A percentile compares a stretch with the other conserved stretches of the same genome.
phyloP scores from a whole-genome alignment of 1,140 invertebrate species.

The Drosophila tsacasi region DNA sequence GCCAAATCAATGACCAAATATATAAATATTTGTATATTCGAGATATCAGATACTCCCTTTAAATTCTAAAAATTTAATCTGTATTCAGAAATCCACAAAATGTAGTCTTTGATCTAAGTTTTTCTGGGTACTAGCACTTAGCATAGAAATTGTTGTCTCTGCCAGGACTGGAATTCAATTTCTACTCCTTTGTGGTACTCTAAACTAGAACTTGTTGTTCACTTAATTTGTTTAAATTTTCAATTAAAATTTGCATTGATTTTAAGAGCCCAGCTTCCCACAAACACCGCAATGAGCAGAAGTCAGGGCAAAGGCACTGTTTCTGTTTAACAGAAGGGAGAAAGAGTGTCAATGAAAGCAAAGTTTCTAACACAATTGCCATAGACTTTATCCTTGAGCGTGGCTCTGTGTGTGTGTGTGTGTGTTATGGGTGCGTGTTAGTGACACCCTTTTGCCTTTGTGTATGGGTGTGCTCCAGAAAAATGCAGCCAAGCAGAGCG shows the following conservation, averaged over 20 bases:
- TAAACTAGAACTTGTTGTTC: neutral
- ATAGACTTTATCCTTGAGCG: slow-evolving; percentile 25
- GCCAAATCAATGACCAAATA: too few relatives aligned
- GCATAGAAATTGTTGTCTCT: slow-evolving; percentile 7
- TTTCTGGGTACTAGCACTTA: neutral
- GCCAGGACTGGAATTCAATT: slow-evolving; percentile 1
- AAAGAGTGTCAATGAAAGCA: slow-evolving; percentile 38
- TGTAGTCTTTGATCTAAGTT: slow-evolving; percentile 6
- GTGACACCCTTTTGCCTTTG: slow-evolving; percentile 65
- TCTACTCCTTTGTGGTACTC: neutral
- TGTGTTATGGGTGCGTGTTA: slow-evolving; percentile 24
- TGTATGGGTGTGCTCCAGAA: slow-evolving; percentile 50
- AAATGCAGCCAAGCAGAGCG: slow-evolving; percentile 48
- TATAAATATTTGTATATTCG: neutral
- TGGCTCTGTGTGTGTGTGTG: slow-evolving; percentile 20
- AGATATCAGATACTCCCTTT: neutral
- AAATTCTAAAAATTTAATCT: neutral
- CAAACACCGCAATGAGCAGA: slow-evolving; percentile 12
- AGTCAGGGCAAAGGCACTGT: slow-evolving; percentile 8
- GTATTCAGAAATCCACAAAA: neutral
- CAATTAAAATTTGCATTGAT: slow-evolving; percentile 63
- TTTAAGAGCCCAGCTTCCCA: slow-evolving; percentile 7
- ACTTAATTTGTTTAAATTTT: slow-evolving; percentile 44
- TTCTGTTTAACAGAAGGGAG: neutral
- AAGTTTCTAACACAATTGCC: slow-evolving; percentile 54